Conservation (phyloP, 2,888 invertebrate species). For the Hedya salicella region DNA sequence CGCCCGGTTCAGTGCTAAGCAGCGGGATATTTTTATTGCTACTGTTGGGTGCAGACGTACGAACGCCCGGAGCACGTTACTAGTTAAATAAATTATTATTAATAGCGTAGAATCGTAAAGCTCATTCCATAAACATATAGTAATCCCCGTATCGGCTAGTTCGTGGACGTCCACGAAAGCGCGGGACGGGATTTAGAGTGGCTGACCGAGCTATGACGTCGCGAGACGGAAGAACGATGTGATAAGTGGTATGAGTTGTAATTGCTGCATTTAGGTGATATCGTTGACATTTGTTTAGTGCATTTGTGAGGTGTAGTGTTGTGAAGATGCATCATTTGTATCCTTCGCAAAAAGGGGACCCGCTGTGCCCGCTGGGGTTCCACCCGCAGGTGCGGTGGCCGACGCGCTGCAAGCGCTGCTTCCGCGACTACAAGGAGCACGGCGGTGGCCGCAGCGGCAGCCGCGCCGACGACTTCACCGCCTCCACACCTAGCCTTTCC, state of each 20-base stretch:
- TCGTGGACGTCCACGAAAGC: conserved; percentile 10
- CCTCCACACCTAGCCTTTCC: conserved; percentile 92
- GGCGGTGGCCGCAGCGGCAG: conserved; percentile 88
- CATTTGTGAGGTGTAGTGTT: conserved; percentile 67
- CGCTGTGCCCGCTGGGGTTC: conserved; percentile 95
- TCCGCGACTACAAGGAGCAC: conserved; percentile 96
- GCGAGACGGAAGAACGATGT: conserved; percentile 56
- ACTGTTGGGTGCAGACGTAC: conserved; percentile 77
- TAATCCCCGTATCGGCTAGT: conserved; percentile 26
- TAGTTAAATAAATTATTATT: conserved; percentile 77
- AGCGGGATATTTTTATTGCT: conserved; percentile 83
- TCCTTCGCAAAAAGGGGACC: conserved; percentile 93
- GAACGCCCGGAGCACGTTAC: conserved; percentile 71
- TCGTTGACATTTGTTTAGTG: conserved; percentile 76
- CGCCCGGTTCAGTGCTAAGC: conserved; percentile 81
- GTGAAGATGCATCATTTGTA: conserved; percentile 89
- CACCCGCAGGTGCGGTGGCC: conserved; percentile 98
- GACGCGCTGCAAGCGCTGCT: conserved; percentile 96
- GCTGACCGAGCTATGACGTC: conserved; percentile 40
- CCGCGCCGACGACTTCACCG: conserved; percentile 88
- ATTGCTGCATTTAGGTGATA: conserved; percentile 74
- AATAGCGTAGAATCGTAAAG: conserved; percentile 76
- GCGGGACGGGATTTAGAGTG: conserved; percentile 34
- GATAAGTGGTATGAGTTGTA: conserved; percentile 55
- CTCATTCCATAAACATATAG: conserved; percentile 80